Evolutionary conservation across 2,797 vertebrate genomes (phyloP).

Genomic region (Vipera latastei): DNA sequence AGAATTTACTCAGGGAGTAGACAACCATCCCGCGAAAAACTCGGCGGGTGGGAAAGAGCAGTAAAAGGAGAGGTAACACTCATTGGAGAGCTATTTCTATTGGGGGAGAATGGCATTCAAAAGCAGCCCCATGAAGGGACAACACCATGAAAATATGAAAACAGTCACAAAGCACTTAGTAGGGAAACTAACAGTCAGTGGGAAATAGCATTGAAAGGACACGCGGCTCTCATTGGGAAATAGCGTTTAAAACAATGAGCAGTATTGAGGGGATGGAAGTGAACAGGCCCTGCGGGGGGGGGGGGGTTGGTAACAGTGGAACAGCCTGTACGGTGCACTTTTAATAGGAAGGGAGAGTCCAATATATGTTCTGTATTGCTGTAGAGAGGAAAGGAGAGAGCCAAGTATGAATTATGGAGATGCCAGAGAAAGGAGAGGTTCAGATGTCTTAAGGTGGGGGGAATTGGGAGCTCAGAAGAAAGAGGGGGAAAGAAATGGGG

Average conservation of each 20-base stretch:
- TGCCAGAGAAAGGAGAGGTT: neutral
- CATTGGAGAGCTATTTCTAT: neutral
- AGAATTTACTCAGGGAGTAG: neutral
- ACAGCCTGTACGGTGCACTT: neutral
- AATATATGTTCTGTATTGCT: neutral
- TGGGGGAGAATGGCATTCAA: neutral
- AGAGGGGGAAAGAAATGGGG: neutral
- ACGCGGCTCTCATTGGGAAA: neutral
- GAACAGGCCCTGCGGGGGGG: neutral
- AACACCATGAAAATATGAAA: neutral
- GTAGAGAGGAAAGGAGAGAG: neutral
- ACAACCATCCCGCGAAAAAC: neutral
- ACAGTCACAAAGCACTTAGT: neutral
- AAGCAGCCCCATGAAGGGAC: neutral
- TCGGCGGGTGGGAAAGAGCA: neutral
- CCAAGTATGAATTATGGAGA: neutral
- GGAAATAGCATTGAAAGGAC: neutral
- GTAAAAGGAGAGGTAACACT: neutral
- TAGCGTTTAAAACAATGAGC: neutral
- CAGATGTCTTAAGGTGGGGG: neutral
- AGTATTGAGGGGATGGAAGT: neutral
- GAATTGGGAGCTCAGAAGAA: neutral
- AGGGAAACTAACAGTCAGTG: neutral
- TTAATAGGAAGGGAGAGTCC: neutral
- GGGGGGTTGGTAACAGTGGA: neutral